Evolutionary conservation across 2,113 vertebrate species (phyloP).

Genomic region (Paraplagusia blochii): DNA sequence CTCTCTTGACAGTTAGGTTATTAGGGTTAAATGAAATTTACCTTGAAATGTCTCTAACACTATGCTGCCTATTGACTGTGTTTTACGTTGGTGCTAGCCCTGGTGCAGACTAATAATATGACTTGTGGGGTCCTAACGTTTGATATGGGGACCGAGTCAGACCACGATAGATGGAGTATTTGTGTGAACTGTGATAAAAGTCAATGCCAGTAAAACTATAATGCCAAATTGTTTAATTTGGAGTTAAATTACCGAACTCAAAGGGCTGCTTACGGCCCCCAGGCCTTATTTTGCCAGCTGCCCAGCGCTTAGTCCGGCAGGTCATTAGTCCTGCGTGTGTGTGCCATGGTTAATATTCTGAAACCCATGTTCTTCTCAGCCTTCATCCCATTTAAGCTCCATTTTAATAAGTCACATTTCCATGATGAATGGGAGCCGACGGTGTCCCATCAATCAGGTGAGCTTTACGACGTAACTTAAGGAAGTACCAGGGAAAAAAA

Average conservation of each 20-base stretch:
- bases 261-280: no score
- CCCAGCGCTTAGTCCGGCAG: constrained; percentile 48
- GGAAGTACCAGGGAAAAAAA: constrained; percentile 75
- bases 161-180: no score
- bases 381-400: constrained; percentile 72
- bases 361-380: constrained; percentile 72
- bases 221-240: no score
- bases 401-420: constrained; percentile 68
- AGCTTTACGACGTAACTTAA: constrained; percentile 65
- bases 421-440: constrained; percentile 72
- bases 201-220: no score
- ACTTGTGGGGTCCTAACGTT: no score
- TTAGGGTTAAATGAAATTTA: no score
- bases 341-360: constrained; percentile 66
- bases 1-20: no score
- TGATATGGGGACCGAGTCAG: no score
- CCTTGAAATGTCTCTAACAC: constrained; percentile 7
- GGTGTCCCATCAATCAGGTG: constrained; percentile 71
- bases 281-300: no score
- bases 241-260: no score
- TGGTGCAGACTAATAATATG: no score
- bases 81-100: background rate
- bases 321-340: constrained; percentile 62
- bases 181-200: no score
- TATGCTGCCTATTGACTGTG: constrained; percentile 23